Evolutionary conservation across 2,797 vertebrate species (phyloP).

Genomic region (Tangara arthus): DNA sequence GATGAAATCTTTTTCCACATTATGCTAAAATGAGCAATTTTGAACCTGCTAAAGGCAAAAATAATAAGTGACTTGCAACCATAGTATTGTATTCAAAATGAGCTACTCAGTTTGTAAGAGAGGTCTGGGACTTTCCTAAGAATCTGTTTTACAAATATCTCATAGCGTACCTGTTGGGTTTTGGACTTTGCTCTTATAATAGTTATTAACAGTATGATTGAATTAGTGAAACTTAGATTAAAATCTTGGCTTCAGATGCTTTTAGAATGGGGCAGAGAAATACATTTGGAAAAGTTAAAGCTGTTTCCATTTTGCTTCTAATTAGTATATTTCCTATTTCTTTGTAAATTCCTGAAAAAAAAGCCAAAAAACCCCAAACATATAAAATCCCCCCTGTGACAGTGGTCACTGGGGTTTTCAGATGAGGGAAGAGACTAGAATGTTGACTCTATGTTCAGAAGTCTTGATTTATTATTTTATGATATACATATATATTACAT

Average conservation of each 20-base stretch:
- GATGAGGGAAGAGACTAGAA: too few species aligned
- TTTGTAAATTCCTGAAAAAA: not conserved
- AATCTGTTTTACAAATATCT: not conserved
- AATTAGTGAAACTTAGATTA: not conserved
- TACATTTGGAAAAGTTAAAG: not conserved
- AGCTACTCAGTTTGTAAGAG: not conserved
- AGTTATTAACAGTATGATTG: not conserved
- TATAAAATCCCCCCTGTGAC: not conserved
- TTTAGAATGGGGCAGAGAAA: not conserved
- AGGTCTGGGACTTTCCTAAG: not conserved
- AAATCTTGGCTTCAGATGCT: not conserved
- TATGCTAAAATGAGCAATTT: not conserved
- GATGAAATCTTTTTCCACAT: not conserved
- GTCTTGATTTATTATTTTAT: too few species aligned
- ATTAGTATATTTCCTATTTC: not conserved
- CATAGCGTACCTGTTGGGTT: not conserved
- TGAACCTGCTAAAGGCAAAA: not conserved
- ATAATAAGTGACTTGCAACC: not conserved
- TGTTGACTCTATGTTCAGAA: too few species aligned
- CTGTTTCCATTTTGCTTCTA: not conserved
- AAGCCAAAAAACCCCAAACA: fast-evolving
- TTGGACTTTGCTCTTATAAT: not conserved
- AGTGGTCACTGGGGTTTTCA: too few species aligned
- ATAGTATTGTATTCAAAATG: not conserved
- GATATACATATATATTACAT: too few species aligned